phyloP scores from a whole-genome alignment of 2,888 invertebrate species.

The Xanthostigma xanthostigma region DNA sequence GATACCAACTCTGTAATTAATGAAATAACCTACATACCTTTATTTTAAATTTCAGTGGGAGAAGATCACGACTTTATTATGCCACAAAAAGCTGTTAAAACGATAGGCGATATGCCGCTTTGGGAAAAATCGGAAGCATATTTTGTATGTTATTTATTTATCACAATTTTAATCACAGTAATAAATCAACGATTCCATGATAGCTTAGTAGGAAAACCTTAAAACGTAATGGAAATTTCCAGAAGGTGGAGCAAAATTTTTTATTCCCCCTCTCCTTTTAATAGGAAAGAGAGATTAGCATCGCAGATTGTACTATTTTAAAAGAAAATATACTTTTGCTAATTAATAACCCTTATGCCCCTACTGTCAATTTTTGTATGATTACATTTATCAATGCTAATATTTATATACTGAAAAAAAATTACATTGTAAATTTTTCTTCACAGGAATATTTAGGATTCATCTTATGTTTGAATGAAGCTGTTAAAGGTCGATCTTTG shows the following conservation, averaged over 20 bases:
- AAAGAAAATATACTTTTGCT: too few relatives aligned
- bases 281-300: too few relatives aligned
- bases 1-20: too few relatives aligned
- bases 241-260: too few relatives aligned
- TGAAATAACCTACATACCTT: not conserved
- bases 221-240: too few relatives aligned
- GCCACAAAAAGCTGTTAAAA: constrained; percentile 49
- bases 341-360: too few relatives aligned
- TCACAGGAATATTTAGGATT: constrained; percentile 71
- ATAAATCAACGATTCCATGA: not conserved
- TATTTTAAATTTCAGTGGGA: constrained; percentile 23
- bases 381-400: too few relatives aligned
- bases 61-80: constrained; percentile 44
- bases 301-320: too few relatives aligned
- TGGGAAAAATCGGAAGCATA: constrained; percentile 83
- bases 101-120: constrained; percentile 50
- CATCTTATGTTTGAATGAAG: constrained; percentile 71
- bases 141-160: constrained; percentile 35
- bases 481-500: constrained; percentile 64
- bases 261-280: too few relatives aligned
- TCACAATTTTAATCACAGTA: not conserved
- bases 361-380: too few relatives aligned
- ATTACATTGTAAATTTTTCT: constrained; percentile 3
- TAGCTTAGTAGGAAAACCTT: too few relatives aligned
- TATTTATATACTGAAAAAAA: not conserved